Evolutionary conservation across 1,140 invertebrate genomes (phyloP).

Genomic region (Hormaphis cornu): DNA sequence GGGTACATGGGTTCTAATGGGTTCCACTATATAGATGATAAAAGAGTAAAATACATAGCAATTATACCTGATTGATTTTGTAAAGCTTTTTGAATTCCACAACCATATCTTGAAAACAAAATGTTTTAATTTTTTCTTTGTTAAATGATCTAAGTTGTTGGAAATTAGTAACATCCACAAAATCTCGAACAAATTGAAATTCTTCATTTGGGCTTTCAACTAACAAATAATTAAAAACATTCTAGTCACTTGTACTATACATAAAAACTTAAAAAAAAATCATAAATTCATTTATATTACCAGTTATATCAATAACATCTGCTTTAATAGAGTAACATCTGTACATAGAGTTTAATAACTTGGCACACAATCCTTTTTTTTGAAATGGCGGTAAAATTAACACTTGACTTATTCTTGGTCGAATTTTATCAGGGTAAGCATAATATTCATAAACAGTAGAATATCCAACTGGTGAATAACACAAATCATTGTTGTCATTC

Average conservation of each 20-base stretch:
- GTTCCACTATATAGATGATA: too few relatives aligned
- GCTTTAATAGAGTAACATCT: constrained; percentile 56
- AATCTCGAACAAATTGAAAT: constrained; percentile 80
- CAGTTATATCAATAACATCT: constrained; percentile 77
- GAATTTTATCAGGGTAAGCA: constrained; percentile 73
- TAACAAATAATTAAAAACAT: constrained; percentile 41
- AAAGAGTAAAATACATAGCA: too few relatives aligned
- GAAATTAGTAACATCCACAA: constrained; percentile 72
- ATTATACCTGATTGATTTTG: constrained; percentile 60
- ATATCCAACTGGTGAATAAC: constrained; percentile 77
- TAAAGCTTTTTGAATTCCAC: constrained; percentile 62
- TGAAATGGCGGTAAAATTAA: constrained; percentile 84
- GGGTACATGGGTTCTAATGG: too few relatives aligned
- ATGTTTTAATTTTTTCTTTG: constrained; percentile 54
- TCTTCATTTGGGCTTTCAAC: constrained; percentile 87
- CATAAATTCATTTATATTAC: constrained; percentile 44
- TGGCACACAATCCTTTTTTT: constrained; percentile 68
- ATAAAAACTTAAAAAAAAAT: constrained; percentile 27
- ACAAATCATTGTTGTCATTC: constrained; percentile 49
- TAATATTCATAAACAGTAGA: constrained; percentile 91
- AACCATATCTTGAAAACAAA: constrained; percentile 68
- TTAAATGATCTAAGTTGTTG: constrained; percentile 57
- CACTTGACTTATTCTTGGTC: constrained; percentile 86
- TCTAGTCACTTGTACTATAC: neutral
- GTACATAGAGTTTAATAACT: constrained; percentile 69